Base-by-base conservation (phyloP, 2,113 vertebrate genomes). In the Galemys pyrenaicus region DNA sequence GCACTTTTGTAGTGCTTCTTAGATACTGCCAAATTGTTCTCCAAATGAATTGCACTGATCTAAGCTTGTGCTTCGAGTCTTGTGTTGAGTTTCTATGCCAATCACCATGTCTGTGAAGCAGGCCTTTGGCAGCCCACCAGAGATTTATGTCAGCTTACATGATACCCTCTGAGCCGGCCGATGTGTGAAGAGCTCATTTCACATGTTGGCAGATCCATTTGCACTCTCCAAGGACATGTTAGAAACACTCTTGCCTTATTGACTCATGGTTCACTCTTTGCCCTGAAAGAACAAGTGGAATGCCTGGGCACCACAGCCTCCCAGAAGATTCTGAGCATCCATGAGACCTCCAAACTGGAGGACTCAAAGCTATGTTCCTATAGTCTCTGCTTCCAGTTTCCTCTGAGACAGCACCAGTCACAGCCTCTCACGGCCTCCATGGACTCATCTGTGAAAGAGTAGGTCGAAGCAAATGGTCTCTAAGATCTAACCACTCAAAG, bases 161-260 rank as follows among this genome's bases (percentile, higher is more conserved):
- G 86, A 13, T 68, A 64, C 62, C 93, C 54, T 88, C 28, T 8
- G 91, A 80, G 75, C 80, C 95, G 82, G 26, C 56, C 37, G 1
- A 56, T 46, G 64, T 37, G 19, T 87, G 75, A 94, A 93, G 65
- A 93, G 54, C 89, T 68, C 41, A 39, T 92, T 83, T n/a, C 60
- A 51, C 83, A 24, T 51, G 54, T 39, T 87, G 92, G 87, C 77
- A 95, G 89, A 93, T 77, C 92, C 83, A 87, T 93, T 96, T 94
- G 46, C 84, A 73, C 92, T 81, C 87, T 92, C 89, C 79, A 73
- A 77, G 83, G 89, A 89, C 1, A 0, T 73, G 87, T 74, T 28
- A 9, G 24, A 65, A 95, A 73, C 70, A 35, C 73, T 74, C 39
- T 41, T 54, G 51, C 75, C 26, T 91, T 67, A 58, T 64, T 54